These are phyloP conservation scores for Wasmannia auropunctata DNA, from an alignment of 1,140 invertebrate species.

Conservation along the genomic window DNA sequence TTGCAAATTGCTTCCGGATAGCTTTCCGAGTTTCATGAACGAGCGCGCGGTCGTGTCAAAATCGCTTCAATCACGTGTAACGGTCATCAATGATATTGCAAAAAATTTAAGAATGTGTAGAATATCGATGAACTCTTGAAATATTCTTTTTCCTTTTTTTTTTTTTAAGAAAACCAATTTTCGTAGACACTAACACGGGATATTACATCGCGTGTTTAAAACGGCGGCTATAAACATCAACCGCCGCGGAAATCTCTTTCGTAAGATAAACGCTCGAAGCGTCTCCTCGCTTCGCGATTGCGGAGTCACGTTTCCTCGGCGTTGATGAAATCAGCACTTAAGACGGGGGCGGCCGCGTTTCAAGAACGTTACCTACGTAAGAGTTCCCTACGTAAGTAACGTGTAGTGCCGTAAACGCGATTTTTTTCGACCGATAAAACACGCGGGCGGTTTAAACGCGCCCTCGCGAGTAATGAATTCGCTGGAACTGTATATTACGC, in stretches of 20 bases:
- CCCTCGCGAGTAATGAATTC: conserved; percentile 11
- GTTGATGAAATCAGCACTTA: conserved; percentile 50
- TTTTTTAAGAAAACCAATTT: not conserved
- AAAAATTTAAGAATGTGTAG: not conserved
- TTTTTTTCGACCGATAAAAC: conserved; percentile 26
- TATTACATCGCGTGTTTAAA: not conserved
- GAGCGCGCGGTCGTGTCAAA: not conserved
- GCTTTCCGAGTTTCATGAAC: not conserved
- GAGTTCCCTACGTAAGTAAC: not conserved
- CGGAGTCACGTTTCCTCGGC: conserved; percentile 41
- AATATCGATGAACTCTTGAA: not conserved
- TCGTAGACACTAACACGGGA: not conserved
- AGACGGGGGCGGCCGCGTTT: conserved; percentile 21
- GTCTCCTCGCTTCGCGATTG: not conserved
- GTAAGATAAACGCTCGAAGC: conserved; percentile 26
- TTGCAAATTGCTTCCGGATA: conserved; percentile 1
- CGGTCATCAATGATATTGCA: not conserved
- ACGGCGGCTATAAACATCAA: not conserved
- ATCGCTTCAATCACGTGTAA: not conserved
- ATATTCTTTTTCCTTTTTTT: not conserved
- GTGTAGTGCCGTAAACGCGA: conserved; percentile 1
- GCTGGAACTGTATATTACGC: too few species aligned
- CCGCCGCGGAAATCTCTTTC: not conserved
- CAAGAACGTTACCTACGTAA: conserved; percentile 5
- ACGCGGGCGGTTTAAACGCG: not conserved